Evolutionary conservation across 2,113 vertebrate genomes (phyloP).

Genomic region (Brachyistius frenatus): DNA sequence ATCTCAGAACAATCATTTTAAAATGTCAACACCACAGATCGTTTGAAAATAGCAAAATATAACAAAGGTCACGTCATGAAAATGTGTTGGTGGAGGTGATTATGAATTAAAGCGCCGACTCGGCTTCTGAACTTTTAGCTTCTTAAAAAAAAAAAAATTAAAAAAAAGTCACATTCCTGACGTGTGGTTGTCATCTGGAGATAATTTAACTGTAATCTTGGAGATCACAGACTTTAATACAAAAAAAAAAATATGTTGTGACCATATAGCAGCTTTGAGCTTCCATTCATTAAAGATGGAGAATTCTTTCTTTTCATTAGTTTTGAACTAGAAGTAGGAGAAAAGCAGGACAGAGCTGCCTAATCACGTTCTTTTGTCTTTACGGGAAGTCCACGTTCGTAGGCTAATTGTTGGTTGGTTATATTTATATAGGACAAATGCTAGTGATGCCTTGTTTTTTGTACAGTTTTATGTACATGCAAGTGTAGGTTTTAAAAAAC

Average conservation of each 20-base stretch:
- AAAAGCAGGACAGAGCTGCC: conserved; percentile 69
- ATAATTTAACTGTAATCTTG: not conserved
- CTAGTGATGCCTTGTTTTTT: conserved; percentile 96
- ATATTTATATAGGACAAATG: conserved; percentile 91
- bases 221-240: not conserved
- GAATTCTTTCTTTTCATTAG: not conserved
- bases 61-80: too few relatives aligned
- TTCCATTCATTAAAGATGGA: not conserved
- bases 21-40: too few relatives aligned
- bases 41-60: too few relatives aligned
- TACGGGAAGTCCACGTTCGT: conserved; percentile 78
- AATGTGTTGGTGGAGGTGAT: too few relatives aligned
- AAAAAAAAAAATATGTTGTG: not conserved
- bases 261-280: not conserved
- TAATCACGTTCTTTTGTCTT: conserved; percentile 58
- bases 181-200: too few relatives aligned
- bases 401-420: conserved; percentile 92
- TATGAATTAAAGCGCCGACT: too few relatives aligned
- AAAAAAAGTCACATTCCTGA: too few relatives aligned
- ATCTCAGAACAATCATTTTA: too few relatives aligned
- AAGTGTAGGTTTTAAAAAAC: conserved; percentile 90
- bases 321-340: conserved; percentile 24
- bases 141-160: too few relatives aligned
- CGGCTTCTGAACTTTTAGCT: too few relatives aligned
- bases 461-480: conserved; percentile 99